Base-by-base conservation (phyloP, 2,113 vertebrate genomes). In the Oncorhynchus keta region DNA sequence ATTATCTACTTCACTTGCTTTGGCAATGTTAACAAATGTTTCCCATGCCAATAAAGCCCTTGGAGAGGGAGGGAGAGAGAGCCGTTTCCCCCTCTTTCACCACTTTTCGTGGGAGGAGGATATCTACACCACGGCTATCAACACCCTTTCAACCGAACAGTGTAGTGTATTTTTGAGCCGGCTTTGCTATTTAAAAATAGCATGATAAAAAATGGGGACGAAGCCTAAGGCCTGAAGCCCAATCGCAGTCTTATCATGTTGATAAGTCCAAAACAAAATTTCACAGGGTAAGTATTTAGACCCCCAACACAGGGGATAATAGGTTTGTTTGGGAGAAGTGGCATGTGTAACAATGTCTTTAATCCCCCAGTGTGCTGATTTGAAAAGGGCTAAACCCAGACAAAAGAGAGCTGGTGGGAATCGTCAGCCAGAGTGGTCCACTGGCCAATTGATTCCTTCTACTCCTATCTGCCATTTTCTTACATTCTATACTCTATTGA, bases 351-450 rank as follows among this genome's bases (percentile, higher is more conserved):
- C 77, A 86, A 84, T 87, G 84, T 74, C 45, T 87, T 83, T 89
- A 92, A 91, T 89, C 89, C 91, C 72, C 71, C 81, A 79, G 82
- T 74, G 76, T 24, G 68, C 75, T 83, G 83, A 81, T 88, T 85
- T 83, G 78, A 81, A 90, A 86, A 69, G 49, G 72, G 79, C 83
- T 72, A 77, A 80, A 83, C 83, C 82, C 84, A 77, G 75, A 89
- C 76, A 86, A 83, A 89, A 77, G 74, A 65, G 61, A 0, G n/a
- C 79, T 76, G 75, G 76, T 81, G 84, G 84, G 79, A 88, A 82
- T 71, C 59, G 5, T n/a, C 59, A 62, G 18, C 16, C 13, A 24
- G n/a, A 62, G 59, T 30, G 5, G 67, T 8, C 18, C 7, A 20
- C 28, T 35, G 67, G 32, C 67, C 67, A 68, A 68, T 35, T 68